Percentiles rank a stretch among this genome's conserved stretches.
Evolutionary conservation across 2,113 vertebrate genomes (phyloP).

Genomic region (Stegastes partitus): DNA sequence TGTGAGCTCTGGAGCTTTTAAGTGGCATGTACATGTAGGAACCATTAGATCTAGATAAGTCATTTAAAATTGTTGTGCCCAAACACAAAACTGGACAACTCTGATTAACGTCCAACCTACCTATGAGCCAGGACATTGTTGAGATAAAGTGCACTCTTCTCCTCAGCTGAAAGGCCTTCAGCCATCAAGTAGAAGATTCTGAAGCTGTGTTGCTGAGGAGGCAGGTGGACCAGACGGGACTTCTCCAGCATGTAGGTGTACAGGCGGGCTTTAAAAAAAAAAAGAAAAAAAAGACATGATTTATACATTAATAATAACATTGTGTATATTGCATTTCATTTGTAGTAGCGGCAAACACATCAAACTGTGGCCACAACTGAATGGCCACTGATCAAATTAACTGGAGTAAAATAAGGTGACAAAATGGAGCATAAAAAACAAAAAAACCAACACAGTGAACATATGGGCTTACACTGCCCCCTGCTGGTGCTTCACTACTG

Average conservation of each 20-base stretch:
- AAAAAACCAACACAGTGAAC: neutral
- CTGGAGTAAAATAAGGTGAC: conserved; percentile 46
- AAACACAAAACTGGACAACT: too few relatives aligned
- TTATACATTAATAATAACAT: neutral
- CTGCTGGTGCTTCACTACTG: conserved; percentile 53
- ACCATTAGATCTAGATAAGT: too few relatives aligned
- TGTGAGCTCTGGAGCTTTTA: too few relatives aligned
- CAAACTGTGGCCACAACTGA: conserved; percentile 1
- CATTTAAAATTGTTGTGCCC: too few relatives aligned
- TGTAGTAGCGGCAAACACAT: neutral
- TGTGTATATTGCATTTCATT: neutral
- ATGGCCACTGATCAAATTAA: conserved; percentile 18
- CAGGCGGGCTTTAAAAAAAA: conserved; percentile 67
- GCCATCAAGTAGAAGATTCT: conserved; percentile 92
- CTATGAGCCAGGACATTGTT: conserved; percentile 83
- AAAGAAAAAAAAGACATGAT: conserved; percentile 39
- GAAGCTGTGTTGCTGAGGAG: conserved; percentile 90
- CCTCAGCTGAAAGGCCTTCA: conserved; percentile 91
- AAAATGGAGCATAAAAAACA: neutral
- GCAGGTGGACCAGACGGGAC: conserved; percentile 86
- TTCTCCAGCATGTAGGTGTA: conserved; percentile 94
- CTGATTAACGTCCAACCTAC: conserved; percentile 31
- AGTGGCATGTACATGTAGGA: too few relatives aligned
- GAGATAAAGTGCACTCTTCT: conserved; percentile 89
- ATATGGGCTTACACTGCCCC: conserved; percentile 55